Evolutionary conservation across 1,140 invertebrate genomes (phyloP).

Genomic region (Manduca sexta): DNA sequence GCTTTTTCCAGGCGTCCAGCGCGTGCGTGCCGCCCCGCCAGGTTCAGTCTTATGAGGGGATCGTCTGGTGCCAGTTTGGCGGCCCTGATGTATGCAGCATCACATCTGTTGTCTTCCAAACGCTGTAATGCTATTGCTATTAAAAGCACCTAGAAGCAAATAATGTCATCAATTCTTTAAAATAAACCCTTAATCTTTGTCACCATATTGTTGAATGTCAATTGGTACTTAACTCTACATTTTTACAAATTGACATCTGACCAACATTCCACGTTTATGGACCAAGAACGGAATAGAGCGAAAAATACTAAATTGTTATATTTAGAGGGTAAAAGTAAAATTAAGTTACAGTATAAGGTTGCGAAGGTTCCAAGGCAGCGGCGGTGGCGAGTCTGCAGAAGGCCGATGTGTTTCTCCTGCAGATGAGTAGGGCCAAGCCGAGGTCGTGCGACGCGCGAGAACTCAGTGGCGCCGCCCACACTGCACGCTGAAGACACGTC

Average conservation of each 20-base stretch:
- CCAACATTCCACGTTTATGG: too few species aligned
- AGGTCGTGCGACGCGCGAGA: conserved; percentile 44
- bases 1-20: conserved; percentile 35
- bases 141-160: conserved; percentile 39
- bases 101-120: conserved; percentile 46
- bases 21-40: conserved; percentile 46
- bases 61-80: conserved; percentile 34
- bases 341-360: conserved; percentile 45
- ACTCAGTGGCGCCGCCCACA: conserved; percentile 49
- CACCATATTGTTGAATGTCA: too few species aligned
- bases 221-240: background rate
- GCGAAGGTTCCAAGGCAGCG: conserved; percentile 42
- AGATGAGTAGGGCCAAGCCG: conserved; percentile 43
- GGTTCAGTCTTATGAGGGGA: conserved; percentile 43
- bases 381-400: conserved; percentile 54
- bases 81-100: conserved; percentile 48
- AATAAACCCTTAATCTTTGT: too few species aligned
- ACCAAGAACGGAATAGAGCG: too few species aligned
- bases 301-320: too few species aligned
- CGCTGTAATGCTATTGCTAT: conserved; percentile 55
- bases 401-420: conserved; percentile 45
- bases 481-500: conserved; percentile 53
- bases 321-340: too few species aligned
- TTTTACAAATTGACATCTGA: background rate
- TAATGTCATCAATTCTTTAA: background rate